Evolutionary conservation across 2,113 vertebrate genomes (phyloP).

Genomic region (Cebus imitator): DNA sequence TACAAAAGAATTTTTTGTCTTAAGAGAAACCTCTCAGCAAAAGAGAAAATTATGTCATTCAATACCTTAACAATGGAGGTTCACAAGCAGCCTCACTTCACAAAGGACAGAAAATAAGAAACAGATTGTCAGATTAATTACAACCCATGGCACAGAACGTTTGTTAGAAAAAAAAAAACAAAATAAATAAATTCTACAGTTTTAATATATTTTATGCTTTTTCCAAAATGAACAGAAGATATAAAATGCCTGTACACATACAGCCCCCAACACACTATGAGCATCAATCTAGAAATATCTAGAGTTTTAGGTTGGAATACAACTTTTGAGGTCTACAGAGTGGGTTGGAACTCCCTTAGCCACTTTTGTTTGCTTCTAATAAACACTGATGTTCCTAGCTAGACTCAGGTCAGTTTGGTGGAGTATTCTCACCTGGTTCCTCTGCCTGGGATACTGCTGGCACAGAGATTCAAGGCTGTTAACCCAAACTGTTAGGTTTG

Average conservation of each 20-base stretch:
- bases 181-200: background rate
- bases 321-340: background rate
- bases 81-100: background rate
- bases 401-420: background rate
- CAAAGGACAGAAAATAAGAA: background rate
- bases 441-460: background rate
- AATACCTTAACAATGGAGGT: background rate
- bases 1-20: background rate
- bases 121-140: background rate
- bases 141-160: background rate
- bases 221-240: background rate
- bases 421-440: background rate
- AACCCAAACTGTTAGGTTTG: background rate
- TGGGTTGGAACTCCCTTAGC: background rate
- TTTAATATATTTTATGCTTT: background rate
- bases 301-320: background rate
- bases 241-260: background rate
- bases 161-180: background rate
- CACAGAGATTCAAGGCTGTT: background rate
- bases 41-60: background rate
- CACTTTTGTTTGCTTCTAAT: background rate
- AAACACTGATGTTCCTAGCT: background rate
- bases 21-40: background rate
- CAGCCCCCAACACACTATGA: background rate
- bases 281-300: background rate